phyloP scores from a whole-genome alignment of 2,888 invertebrate genomes.

The Parelbella ahira region DNA sequence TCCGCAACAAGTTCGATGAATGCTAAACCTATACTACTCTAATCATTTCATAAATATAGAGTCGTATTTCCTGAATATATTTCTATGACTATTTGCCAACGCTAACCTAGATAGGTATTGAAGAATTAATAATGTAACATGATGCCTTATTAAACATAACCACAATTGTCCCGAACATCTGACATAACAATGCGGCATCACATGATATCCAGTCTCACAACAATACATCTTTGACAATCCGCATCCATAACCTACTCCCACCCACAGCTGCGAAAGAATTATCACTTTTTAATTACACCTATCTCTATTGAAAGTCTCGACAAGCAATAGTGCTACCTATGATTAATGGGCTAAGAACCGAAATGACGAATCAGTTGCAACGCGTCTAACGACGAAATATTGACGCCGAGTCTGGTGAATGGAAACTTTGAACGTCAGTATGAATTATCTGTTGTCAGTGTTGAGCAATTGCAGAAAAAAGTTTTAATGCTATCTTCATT shows the following conservation, averaged over 20 bases:
- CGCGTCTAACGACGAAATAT: neutral
- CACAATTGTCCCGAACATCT: slow-evolving; percentile 13
- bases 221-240: slow-evolving; percentile 22
- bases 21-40: too few relatives aligned
- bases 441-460: too few relatives aligned
- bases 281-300: slow-evolving; percentile 42
- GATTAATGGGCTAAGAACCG: neutral
- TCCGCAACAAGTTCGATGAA: too few relatives aligned
- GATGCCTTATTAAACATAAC: slow-evolving; percentile 20
- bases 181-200: slow-evolving; percentile 21
- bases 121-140: slow-evolving; percentile 16
- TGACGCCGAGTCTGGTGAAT: too few relatives aligned
- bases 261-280: slow-evolving; percentile 30
- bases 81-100: neutral
- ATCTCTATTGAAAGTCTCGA: slow-evolving; percentile 4
- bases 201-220: slow-evolving; percentile 7
- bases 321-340: slow-evolving; percentile 5
- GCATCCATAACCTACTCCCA: slow-evolving; percentile 23
- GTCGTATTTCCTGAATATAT: too few relatives aligned
- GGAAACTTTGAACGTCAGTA: neutral
- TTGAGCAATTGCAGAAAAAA: too few relatives aligned
- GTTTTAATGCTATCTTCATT: too few relatives aligned
- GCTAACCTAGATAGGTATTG: slow-evolving; percentile 2
- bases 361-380: neutral
- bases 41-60: too few relatives aligned